phyloP scores from a whole-genome alignment of 2,113 vertebrate species.

The Zosterops hypoxanthus region DNA sequence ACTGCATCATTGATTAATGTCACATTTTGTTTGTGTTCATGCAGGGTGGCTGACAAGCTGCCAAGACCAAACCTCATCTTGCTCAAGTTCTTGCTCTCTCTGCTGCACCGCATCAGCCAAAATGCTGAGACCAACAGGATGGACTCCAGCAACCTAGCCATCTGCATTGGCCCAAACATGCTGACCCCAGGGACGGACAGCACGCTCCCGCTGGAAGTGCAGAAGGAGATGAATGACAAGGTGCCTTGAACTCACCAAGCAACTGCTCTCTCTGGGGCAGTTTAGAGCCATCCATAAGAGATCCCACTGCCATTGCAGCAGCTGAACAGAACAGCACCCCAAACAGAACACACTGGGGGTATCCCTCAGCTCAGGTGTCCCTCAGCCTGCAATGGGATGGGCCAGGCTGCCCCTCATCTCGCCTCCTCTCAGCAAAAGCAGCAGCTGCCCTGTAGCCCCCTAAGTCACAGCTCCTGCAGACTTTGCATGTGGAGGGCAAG shows the following conservation, averaged over 20 bases:
- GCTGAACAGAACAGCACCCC: not conserved
- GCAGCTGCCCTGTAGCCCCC: not conserved
- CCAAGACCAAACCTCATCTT: conserved; percentile 75
- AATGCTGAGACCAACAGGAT: conserved; percentile 83
- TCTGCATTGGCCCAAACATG: conserved; percentile 89
- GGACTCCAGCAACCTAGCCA: conserved; percentile 88
- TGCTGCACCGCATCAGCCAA: conserved; percentile 84
- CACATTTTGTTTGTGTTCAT: not conserved
- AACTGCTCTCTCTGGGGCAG: not conserved
- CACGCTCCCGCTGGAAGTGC: conserved; percentile 69
- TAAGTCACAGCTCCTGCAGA: not conserved
- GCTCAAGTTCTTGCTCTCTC: conserved; percentile 75
- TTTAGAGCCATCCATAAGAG: not conserved
- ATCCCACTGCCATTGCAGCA: not conserved
- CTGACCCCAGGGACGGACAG: conserved; percentile 72
- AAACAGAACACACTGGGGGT: too few species aligned
- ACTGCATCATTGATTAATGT: not conserved
- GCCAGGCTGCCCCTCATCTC: not conserved
- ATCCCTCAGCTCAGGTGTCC: not conserved
- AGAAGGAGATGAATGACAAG: conserved; percentile 79
- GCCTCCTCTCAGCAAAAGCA: not conserved
- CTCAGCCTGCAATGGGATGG: not conserved
- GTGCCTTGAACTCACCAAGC: conserved; percentile 27
- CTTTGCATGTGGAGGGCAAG: not conserved
- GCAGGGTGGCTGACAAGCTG: conserved; percentile 82